These are phyloP conservation scores for Apodemia hepburni DNA, from an alignment of 2,888 invertebrate species.

Conservation along the genomic window DNA sequence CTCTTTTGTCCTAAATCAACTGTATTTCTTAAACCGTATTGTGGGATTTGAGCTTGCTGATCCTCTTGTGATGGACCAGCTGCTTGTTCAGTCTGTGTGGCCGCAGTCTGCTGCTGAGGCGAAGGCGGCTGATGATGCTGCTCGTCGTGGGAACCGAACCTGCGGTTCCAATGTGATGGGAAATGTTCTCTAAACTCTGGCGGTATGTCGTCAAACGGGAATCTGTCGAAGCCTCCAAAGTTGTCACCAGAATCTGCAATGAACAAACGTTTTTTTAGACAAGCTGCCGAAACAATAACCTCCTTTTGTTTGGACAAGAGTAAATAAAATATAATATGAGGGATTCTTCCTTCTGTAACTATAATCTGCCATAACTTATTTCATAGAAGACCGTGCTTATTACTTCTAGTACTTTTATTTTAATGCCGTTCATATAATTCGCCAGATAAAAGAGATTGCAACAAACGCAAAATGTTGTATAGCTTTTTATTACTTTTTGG, in stretches of 20 bases:
- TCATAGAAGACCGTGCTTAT: no score
- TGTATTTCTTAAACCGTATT: conserved; percentile 87
- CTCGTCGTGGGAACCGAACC: conserved; percentile 57
- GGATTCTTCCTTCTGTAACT: no score
- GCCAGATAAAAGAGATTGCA: no score
- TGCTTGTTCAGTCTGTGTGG: conserved; percentile 64
- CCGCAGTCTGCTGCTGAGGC: conserved; percentile 51
- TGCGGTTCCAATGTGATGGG: conserved; percentile 65
- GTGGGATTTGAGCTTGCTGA: conserved; percentile 67
- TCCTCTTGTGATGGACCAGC: conserved; percentile 45
- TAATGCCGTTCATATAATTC: no score
- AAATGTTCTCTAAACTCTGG: conserved; percentile 72
- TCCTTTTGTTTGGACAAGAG: not conserved
- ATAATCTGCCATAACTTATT: no score
- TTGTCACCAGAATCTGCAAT: conserved; percentile 72
- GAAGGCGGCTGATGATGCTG: conserved; percentile 42
- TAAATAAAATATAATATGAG: no score
- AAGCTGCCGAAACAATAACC: conserved; percentile 37
- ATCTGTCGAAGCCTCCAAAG: conserved; percentile 75
- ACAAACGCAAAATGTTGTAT: no score
- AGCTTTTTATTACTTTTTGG: no score
- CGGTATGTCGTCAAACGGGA: conserved; percentile 76
- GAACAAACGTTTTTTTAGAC: conserved; percentile 45
- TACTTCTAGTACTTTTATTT: no score
- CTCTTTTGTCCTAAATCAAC: conserved; percentile 88